phyloP scores from a whole-genome alignment of 64 coral and sea anemone species.

The Platygyra sinensis region DNA sequence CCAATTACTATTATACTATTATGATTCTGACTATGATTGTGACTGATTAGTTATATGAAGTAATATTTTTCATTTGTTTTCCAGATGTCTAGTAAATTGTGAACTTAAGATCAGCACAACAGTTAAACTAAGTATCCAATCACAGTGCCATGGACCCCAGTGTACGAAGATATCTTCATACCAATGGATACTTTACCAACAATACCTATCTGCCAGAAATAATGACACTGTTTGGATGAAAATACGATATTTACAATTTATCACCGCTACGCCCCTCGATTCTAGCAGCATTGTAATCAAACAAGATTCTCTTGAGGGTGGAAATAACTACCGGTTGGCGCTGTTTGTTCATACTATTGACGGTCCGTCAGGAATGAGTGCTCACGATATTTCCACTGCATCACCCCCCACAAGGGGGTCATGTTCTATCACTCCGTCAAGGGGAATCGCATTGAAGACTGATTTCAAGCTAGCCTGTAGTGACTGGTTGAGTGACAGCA shows the following conservation, averaged over 20 bases:
- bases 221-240: background rate
- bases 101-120: background rate
- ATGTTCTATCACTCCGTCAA: background rate
- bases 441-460: background rate
- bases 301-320: background rate
- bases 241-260: background rate
- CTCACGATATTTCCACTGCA: background rate
- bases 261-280: background rate
- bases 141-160: background rate
- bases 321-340: background rate
- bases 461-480: background rate
- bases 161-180: constrained; percentile 1
- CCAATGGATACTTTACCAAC: background rate
- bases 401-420: background rate
- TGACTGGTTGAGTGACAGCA: background rate
- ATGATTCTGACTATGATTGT: too few species aligned
- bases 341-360: background rate
- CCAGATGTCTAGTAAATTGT: constrained; percentile 26
- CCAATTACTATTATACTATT: too few species aligned
- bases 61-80: background rate
- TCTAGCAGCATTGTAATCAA: background rate
- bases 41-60: too few species aligned
- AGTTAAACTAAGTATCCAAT: constrained; percentile 4
- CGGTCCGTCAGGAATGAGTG: background rate
- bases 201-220: background rate